phyloP scores from a whole-genome alignment of 2,797 vertebrate genomes.

The Microchirus variegatus region DNA sequence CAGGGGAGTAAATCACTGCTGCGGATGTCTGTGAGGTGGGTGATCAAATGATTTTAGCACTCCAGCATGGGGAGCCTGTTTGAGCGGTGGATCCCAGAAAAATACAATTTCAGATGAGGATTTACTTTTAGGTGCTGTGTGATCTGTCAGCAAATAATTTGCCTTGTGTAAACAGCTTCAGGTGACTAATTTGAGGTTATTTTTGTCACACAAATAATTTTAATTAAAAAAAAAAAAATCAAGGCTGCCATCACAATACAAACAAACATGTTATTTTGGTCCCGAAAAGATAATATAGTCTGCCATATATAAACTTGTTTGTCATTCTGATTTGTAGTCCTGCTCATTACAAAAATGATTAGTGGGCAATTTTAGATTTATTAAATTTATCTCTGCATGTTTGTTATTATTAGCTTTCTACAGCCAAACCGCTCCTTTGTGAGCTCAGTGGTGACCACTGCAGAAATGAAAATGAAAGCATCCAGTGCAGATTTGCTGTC shows the following conservation, averaged over 20 bases:
- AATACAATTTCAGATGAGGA: conserved; percentile 60
- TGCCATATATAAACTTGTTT: too few species aligned
- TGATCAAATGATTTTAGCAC: conserved; percentile 76
- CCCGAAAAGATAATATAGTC: too few species aligned
- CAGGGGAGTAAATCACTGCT: conserved; percentile 63
- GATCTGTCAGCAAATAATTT: conserved; percentile 9
- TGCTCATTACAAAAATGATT: too few species aligned
- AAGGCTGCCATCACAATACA: too few species aligned
- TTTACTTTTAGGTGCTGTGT: conserved; percentile 7
- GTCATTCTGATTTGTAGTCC: too few species aligned
- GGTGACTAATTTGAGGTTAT: not conserved
- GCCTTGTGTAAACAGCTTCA: not conserved
- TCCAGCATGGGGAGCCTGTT: conserved; percentile 45
- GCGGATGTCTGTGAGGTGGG: conserved; percentile 56
- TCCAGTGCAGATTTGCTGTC: conserved; percentile 12
- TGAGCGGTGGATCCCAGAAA: conserved; percentile 51
- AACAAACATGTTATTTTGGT: too few species aligned
- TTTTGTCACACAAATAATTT: not conserved
- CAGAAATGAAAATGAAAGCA: too few species aligned
- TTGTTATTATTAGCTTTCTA: too few species aligned
- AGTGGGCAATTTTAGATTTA: too few species aligned
- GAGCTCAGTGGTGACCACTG: too few species aligned
- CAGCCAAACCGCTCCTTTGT: too few species aligned
- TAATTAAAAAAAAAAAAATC: not conserved
- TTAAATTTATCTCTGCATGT: too few species aligned